Evolutionary conservation across 2,888 invertebrate genomes (phyloP), one percentile per base, ranked within the genome.

Genomic region (Drosophila mulleri): DNA sequence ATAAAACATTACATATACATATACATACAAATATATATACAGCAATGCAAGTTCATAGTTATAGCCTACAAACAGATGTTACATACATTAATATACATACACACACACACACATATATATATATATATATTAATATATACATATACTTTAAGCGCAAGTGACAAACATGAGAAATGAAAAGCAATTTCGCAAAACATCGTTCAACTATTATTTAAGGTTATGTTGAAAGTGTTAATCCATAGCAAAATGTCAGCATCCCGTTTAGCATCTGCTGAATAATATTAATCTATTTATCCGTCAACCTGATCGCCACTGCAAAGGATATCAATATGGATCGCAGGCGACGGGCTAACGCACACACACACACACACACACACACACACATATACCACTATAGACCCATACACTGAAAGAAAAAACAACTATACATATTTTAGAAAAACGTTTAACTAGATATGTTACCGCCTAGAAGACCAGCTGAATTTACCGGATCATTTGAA

Each of bases 131-230:
- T 16, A 16, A 39, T 16, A 37, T 6, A 47, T 2, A 48, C 37
- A 52, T 37, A 45, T 58, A 53, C 57, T 62, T 65, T 86, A 82
- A 86, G 86, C 58, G 75, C 80, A 78, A 65, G 29, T 62, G 71
- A 68, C 68, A 72, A 69, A 61, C 61, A 76, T 67, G 45, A 53
- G 73, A 80, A 83, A 77, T 72, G 73, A 88, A 60, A 83, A 83
- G 83, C 86, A 85, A 88, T 88, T 80, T 80, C 78, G 71, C 69
- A 69, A 82, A 66, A 60, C 79, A 81, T 75, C 74, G 81, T 72
- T 72, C 68, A 60, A 54, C 61, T 67, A 76, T 66, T 56, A 72
- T 64, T 60, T 72, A 76, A 65, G 75, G 60, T 59, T 64, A 47
- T 50, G 50, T 41, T 61, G 60, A 72, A 59, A 53, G 42, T 47